A percentile compares a stretch with the other conserved stretches of the same genome.
These are phyloP conservation scores for Onychostruthus taczanowskii DNA, from an alignment of 2,113 vertebrate genomes.

Conservation along the genomic window DNA sequence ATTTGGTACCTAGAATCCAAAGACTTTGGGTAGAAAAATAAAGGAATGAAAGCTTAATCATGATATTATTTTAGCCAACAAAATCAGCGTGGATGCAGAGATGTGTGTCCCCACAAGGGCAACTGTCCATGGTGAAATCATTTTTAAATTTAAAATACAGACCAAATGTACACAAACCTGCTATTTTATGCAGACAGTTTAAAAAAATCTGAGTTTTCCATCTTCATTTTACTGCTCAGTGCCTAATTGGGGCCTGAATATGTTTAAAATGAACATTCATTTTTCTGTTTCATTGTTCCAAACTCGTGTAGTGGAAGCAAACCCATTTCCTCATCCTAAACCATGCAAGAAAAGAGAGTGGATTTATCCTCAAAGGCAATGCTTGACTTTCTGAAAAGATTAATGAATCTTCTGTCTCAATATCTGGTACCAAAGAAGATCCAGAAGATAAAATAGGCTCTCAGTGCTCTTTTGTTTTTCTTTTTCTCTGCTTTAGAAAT, in stretches of 20 bases:
- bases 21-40: background rate
- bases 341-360: background rate
- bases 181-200: background rate
- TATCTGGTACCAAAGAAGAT: background rate
- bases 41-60: background rate
- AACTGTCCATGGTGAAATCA: background rate
- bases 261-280: background rate
- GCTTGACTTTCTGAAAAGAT: background rate
- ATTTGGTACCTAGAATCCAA: background rate
- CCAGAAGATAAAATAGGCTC: background rate
- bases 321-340: background rate
- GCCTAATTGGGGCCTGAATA: background rate
- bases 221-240: background rate
- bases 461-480: background rate
- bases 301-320: background rate
- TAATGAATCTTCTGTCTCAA: background rate
- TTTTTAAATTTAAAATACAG: background rate
- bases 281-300: background rate
- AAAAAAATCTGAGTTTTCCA: background rate
- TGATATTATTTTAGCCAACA: background rate
- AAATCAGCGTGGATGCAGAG: background rate
- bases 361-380: background rate
- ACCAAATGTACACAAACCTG: background rate
- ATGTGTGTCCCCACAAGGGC: background rate
- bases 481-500: background rate